Evolutionary conservation across 2,888 invertebrate genomes (phyloP).

Genomic region (Neoaliturus tenellus): DNA sequence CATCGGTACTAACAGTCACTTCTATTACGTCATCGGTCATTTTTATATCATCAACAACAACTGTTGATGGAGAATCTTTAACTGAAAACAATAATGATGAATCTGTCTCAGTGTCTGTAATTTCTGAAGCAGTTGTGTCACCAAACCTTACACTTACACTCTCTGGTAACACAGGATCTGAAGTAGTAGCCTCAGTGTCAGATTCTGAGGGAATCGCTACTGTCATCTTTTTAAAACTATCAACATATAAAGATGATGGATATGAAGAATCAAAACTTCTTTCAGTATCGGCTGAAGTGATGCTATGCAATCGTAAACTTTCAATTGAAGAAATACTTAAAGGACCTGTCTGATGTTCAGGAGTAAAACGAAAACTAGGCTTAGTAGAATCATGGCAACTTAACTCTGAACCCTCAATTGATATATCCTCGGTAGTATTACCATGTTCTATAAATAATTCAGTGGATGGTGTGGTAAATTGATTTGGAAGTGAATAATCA

Average conservation of each 20-base stretch:
- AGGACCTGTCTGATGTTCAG: background rate
- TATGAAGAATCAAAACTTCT: background rate
- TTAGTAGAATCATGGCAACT: background rate
- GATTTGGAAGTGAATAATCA: too few species aligned
- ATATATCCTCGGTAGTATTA: background rate
- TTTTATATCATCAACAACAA: slow-evolving; percentile 70
- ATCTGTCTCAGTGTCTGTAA: slow-evolving; percentile 66
- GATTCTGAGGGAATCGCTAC: slow-evolving; percentile 13
- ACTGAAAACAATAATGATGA: slow-evolving; percentile 61
- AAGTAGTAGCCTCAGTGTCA: slow-evolving; percentile 53
- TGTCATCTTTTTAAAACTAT: background rate
- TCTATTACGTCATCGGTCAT: slow-evolving; percentile 73
- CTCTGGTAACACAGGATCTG: slow-evolving; percentile 51
- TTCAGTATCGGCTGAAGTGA: background rate
- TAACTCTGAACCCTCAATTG: background rate
- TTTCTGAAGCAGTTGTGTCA: slow-evolving; percentile 60
- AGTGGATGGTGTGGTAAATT: background rate
- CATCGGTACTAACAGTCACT: slow-evolving; percentile 71
- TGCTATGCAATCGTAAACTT: slow-evolving; percentile 15
- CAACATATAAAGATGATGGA: background rate
- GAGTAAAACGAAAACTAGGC: background rate
- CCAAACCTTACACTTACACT: background rate
- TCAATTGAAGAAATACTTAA: background rate
- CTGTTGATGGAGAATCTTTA: slow-evolving; percentile 24
- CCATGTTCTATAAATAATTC: background rate